Percentiles rank a stretch among this genome's conserved stretches.
phyloP scores from a whole-genome alignment of 2,113 vertebrate species.

The Phyllopteryx taeniolatus region DNA sequence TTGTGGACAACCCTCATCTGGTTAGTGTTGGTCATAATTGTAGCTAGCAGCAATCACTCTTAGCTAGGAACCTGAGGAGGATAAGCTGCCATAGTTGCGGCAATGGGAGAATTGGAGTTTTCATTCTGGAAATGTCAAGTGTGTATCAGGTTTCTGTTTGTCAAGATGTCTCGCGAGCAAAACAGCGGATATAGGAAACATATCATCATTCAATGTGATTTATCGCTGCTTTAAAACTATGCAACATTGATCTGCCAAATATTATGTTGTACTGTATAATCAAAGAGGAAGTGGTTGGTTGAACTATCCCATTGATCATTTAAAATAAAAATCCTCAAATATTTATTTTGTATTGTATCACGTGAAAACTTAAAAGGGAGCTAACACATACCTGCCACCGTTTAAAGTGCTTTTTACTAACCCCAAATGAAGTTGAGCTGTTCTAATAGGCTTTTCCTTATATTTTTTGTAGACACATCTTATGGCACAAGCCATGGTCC shows the following conservation, averaged over 20 bases:
- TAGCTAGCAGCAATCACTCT: slow-evolving; percentile 51
- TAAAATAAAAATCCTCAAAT: too few species aligned
- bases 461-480: too few species aligned
- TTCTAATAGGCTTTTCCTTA: too few species aligned
- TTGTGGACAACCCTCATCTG: slow-evolving; percentile 46
- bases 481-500: too few species aligned
- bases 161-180: slow-evolving; percentile 46
- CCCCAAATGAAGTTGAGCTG: too few species aligned
- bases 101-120: slow-evolving; percentile 34
- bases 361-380: too few species aligned
- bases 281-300: not conserved
- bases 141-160: slow-evolving; percentile 53
- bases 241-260: slow-evolving; percentile 18
- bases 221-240: slow-evolving; percentile 31
- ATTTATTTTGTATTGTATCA: too few species aligned
- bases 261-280: not conserved
- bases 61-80: slow-evolving; percentile 35
- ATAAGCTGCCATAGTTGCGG: slow-evolving; percentile 24
- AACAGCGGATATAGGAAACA: slow-evolving; percentile 8
- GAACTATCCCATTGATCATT: slow-evolving; percentile 19
- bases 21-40: slow-evolving; percentile 61
- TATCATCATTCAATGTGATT: slow-evolving; percentile 39
- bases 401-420: too few species aligned
- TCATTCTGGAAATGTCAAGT: slow-evolving; percentile 26
- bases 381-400: too few species aligned